phyloP scores from a whole-genome alignment of 2,113 vertebrate species.

The Edolisoma coerulescens region DNA sequence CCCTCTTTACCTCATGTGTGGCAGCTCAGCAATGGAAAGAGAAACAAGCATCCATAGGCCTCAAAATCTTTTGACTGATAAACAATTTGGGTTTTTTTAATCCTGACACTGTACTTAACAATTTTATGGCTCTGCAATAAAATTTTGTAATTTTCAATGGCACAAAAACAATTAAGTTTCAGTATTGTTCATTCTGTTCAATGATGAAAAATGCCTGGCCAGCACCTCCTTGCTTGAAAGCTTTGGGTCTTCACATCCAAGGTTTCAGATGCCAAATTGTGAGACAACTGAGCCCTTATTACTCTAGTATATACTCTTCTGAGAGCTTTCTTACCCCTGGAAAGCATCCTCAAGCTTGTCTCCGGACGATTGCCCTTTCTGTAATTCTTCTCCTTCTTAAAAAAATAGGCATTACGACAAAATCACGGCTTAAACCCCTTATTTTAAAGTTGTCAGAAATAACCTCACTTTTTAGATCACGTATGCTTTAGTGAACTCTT shows the following conservation, averaged over 20 bases:
- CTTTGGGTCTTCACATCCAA: not conserved
- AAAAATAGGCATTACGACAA: not conserved
- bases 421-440: not conserved
- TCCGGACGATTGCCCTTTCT: not conserved
- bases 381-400: not conserved
- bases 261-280: not conserved
- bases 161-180: not conserved
- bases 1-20: fast-evolving
- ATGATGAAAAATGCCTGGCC: not conserved
- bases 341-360: not conserved
- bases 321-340: not conserved
- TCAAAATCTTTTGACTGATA: not conserved
- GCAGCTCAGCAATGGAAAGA: not conserved
- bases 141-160: not conserved
- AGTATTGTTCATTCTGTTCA: not conserved
- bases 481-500: not conserved
- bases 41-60: not conserved
- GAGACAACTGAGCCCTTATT: not conserved
- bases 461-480: not conserved
- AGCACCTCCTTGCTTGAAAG: not conserved
- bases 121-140: not conserved
- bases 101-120: not conserved
- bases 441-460: not conserved
- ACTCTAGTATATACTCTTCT: not conserved
- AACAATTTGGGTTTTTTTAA: not conserved